Evolutionary conservation across 2,797 vertebrate species (phyloP), one percentile per base, ranked within the genome.

Genomic region (Onychomys arenicola): DNA sequence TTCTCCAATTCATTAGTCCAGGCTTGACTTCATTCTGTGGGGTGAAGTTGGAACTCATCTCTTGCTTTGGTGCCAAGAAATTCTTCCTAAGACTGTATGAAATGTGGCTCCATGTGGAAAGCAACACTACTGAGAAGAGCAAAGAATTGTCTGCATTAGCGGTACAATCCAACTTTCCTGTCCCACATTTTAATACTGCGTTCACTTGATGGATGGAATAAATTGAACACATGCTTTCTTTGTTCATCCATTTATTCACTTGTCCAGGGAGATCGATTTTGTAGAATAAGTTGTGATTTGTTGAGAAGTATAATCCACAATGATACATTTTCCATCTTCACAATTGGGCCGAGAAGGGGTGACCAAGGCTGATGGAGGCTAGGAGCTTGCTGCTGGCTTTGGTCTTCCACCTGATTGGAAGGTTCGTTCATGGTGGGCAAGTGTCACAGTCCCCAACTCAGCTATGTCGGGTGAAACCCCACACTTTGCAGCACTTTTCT

Each of bases 281-380:
- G 57, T 32, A n/a, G 69, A 88, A 11, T 92, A 27, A 82, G 65
- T 80, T 93, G 88, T 80, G 34, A 46, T 93, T 95, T 91, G 46
- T 83, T 76, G 63, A 91, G 49, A 91, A 86, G 63, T 75, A 49
- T 86, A 57, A 93, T 61, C 73, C n/a, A 43, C 78, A 89, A 65
- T 19, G 87, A 91, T 57, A 84, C 73, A 40, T 78, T 78, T 95
- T 90, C 87, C 71, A 27, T 5, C 55, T 93, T 94, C 81, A 40
- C 0, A 1, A 59, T 63, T 89, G 52, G 87, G 75, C 52, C 13
- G 34, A 13, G 46, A 10, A 52, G 76, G 46, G 71, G 34, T 65
- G 23, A 32, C 57, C 40, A 71, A 65, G 0, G 0, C 0, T 43
- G 52, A 34, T 43, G 16, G 80, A 14, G 6, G 52, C 6, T 8